phyloP scores from a whole-genome alignment of 2,888 invertebrate species.

The Nezara viridula region DNA sequence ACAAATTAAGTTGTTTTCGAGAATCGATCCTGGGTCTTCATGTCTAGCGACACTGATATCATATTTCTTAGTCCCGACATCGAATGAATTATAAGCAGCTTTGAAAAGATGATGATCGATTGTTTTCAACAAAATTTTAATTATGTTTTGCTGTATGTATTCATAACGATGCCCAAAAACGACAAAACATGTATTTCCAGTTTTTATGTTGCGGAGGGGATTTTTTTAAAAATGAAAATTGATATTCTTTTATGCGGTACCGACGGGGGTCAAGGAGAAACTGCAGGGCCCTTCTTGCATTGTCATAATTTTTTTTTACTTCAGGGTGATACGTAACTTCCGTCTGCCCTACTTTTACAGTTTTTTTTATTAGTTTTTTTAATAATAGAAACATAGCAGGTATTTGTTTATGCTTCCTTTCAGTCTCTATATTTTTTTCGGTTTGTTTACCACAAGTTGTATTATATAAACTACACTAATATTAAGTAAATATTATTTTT shows the following conservation, averaged over 20 bases:
- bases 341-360: background rate
- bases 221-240: background rate
- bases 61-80: too few species aligned
- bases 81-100: too few species aligned
- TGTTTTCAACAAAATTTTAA: too few species aligned
- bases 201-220: background rate
- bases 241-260: conserved; percentile 2
- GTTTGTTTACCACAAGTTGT: too few species aligned
- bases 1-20: too few species aligned
- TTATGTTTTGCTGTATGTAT: too few species aligned
- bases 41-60: too few species aligned
- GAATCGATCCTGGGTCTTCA: too few species aligned
- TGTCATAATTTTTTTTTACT: background rate
- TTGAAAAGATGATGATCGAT: too few species aligned
- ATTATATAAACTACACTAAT: too few species aligned
- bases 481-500: too few species aligned
- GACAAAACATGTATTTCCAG: background rate
- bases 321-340: background rate
- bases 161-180: background rate
- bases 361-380: background rate
- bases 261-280: background rate
- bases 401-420: background rate
- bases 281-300: background rate
- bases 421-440: too few species aligned
- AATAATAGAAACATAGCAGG: background rate